Percentiles rank a stretch among this genome's conserved stretches.
Conservation (phyloP, 2,888 invertebrate genomes). For the Volucella zonaria region DNA sequence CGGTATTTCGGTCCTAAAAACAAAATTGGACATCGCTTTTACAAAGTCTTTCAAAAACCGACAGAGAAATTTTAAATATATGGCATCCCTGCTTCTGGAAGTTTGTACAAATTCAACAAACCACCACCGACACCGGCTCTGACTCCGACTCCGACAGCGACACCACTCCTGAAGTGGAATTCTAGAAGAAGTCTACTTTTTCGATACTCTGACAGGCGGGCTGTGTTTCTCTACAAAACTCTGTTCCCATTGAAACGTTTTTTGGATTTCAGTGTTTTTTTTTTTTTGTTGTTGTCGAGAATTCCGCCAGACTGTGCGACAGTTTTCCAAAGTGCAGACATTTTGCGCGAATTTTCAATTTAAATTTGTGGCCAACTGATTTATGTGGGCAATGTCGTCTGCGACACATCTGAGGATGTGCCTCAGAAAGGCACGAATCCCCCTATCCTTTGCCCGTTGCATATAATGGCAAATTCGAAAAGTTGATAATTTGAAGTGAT, state of each 20-base stretch:
- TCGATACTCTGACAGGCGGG: slow-evolving; percentile 63
- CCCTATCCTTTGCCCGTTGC: slow-evolving; percentile 1
- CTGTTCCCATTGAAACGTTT: slow-evolving; percentile 67
- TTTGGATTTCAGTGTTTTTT: slow-evolving; percentile 39
- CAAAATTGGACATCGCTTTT: too few relatives aligned
- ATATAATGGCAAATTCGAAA: slow-evolving; percentile 62
- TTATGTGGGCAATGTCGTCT: slow-evolving; percentile 75
- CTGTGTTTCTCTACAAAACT: slow-evolving; percentile 26
- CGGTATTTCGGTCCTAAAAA: too few relatives aligned
- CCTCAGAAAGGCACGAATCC: slow-evolving; percentile 2
- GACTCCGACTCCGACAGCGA: slow-evolving; percentile 8
- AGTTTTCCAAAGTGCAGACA: slow-evolving; percentile 73
- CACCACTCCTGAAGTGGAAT: slow-evolving; percentile 34
- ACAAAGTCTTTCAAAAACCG: too few relatives aligned
- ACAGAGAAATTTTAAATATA: too few relatives aligned
- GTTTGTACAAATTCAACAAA: not conserved
- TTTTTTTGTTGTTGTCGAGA: slow-evolving; percentile 25
- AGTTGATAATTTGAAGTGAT: slow-evolving; percentile 73
- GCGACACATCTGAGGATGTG: slow-evolving; percentile 63
- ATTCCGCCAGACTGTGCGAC: slow-evolving; percentile 72
- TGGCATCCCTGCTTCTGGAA: too few relatives aligned
- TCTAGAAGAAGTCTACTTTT: slow-evolving; percentile 64
- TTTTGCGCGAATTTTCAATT: slow-evolving; percentile 73
- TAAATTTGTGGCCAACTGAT: slow-evolving; percentile 75
- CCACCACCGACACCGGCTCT: slow-evolving; percentile 8